A percentile compares a stretch with the other conserved stretches of the same genome.
These are phyloP conservation scores for Dryomyza anilis DNA, from an alignment of 2,888 invertebrate genomes.

Conservation along the genomic window DNA sequence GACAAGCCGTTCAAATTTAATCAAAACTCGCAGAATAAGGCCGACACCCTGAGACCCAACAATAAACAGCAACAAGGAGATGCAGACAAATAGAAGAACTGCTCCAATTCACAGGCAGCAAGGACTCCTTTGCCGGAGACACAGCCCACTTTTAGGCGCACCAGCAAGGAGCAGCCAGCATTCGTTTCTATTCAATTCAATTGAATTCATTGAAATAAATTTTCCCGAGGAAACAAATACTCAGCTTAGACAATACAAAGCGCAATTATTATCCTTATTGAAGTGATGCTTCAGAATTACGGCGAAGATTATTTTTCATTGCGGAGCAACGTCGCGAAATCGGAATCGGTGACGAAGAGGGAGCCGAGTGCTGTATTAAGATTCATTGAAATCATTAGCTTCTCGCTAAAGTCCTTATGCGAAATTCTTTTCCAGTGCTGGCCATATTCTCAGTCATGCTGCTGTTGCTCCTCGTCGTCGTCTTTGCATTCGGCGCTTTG, in stretches of 20 bases:
- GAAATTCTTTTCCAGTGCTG: neutral
- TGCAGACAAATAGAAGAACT: neutral
- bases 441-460: neutral
- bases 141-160: neutral
- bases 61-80: neutral
- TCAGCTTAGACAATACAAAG: slow-evolving; percentile 11
- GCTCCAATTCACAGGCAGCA: neutral
- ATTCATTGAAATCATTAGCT: slow-evolving; percentile 28
- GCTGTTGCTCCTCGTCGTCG: neutral
- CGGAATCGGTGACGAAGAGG: neutral
- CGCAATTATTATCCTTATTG: slow-evolving; percentile 21
- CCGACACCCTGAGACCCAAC: too few relatives aligned
- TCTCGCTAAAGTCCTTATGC: neutral
- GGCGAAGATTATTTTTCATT: slow-evolving; percentile 13
- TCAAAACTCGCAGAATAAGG: neutral
- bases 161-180: too few relatives aligned
- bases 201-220: slow-evolving; percentile 8
- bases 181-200: too few relatives aligned
- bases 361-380: slow-evolving; percentile 11
- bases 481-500: neutral
- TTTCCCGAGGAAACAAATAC: slow-evolving; percentile 6
- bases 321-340: neutral
- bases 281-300: slow-evolving; percentile 12
- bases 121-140: neutral
- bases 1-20: neutral